Evolutionary conservation across 2,888 invertebrate genomes (phyloP).

Genomic region (Platynereis dumerilii): DNA sequence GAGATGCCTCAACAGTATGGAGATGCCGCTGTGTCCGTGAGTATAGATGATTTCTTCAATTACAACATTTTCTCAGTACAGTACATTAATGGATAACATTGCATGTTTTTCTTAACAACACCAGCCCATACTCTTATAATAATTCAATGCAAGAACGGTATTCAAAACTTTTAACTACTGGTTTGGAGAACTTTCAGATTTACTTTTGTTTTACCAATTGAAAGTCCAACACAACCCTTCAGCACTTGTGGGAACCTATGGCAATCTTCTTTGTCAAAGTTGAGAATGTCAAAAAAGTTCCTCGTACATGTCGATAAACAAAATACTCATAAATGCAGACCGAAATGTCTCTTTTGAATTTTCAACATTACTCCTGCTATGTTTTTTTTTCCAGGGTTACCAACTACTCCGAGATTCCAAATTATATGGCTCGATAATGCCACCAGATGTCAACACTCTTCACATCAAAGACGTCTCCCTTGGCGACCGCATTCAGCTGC

Average conservation of each 20-base stretch:
- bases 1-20: conserved; percentile 60
- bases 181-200: no score
- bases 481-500: conserved; percentile 59
- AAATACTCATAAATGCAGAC: no score
- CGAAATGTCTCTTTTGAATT: no score
- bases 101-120: not conserved
- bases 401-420: conserved; percentile 62
- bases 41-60: conserved; percentile 31
- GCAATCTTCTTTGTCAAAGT: no score
- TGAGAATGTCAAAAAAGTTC: no score
- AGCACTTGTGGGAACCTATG: no score
- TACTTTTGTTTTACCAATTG: no score
- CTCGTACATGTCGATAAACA: no score
- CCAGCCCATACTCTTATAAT: not conserved
- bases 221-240: no score
- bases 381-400: conserved; percentile 51
- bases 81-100: not conserved
- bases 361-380: no score
- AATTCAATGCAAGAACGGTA: not conserved
- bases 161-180: no score
- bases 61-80: not conserved
- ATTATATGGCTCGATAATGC: conserved; percentile 60
- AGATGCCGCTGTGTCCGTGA: conserved; percentile 60
- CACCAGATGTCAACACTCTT: conserved; percentile 57
- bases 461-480: conserved; percentile 58